Conservation (phyloP, 2,888 invertebrate species). For the Lacanobia oleracea region DNA sequence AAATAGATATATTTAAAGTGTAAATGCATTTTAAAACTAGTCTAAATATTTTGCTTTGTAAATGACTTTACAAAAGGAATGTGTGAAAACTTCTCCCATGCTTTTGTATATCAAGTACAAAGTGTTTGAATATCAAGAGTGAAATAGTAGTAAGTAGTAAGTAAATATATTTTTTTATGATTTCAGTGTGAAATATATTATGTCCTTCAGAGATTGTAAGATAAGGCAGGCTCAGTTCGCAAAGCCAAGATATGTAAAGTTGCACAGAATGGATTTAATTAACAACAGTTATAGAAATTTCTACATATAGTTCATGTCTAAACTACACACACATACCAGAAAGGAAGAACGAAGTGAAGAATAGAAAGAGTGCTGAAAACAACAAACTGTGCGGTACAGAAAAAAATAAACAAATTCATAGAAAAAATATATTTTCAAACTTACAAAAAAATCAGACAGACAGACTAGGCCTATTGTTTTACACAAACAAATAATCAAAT, state of each 20-base stretch:
- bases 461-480: conserved; percentile 66
- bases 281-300: background rate
- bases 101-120: conserved; percentile 12
- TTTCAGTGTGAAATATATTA: conserved; percentile 12
- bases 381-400: conserved; percentile 43
- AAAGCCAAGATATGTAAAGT: conserved; percentile 64
- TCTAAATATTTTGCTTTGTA: conserved; percentile 11
- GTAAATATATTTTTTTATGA: background rate
- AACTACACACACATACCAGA: conserved; percentile 32
- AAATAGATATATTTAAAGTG: conserved; percentile 17
- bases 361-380: conserved; percentile 41
- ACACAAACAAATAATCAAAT: conserved; percentile 56
- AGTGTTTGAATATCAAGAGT: background rate
- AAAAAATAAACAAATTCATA: conserved; percentile 59
- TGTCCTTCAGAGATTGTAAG: background rate
- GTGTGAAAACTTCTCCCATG: background rate
- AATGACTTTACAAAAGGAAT: conserved; percentile 7
- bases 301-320: conserved; percentile 8
- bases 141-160: no score
- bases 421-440: conserved; percentile 67
- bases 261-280: conserved; percentile 6
- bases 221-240: conserved; percentile 58
- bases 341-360: conserved; percentile 16
- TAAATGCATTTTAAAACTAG: conserved; percentile 2
- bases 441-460: conserved; percentile 68